Percentiles rank a stretch among this genome's conserved stretches.
These are phyloP conservation scores for Caenorhabditis sp. DNA, from an alignment of 2,888 invertebrate species.

Conservation along the genomic window DNA sequence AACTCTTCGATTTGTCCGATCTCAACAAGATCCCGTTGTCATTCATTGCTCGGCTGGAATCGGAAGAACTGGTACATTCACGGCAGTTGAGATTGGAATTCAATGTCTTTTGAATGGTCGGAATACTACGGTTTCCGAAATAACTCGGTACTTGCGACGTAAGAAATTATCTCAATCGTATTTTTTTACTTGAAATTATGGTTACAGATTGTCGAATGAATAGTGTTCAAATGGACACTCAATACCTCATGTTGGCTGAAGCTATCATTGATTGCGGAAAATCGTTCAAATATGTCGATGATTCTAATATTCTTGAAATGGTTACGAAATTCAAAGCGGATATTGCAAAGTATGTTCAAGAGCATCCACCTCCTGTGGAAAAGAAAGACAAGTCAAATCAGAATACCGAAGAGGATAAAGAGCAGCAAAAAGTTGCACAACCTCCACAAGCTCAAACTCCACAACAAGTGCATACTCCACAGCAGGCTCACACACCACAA, in stretches of 20 bases:
- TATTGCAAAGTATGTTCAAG: slow-evolving; percentile 16
- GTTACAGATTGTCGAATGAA: slow-evolving; percentile 23
- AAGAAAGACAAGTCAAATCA: not conserved
- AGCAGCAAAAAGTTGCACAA: not conserved
- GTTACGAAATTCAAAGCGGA: not conserved
- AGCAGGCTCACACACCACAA: too few species aligned
- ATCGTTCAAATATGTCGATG: slow-evolving; percentile 23
- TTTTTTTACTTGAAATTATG: not conserved
- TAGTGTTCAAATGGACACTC: slow-evolving; percentile 32
- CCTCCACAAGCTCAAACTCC: not conserved
- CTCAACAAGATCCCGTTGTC: slow-evolving; percentile 27
- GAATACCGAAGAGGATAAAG: not conserved
- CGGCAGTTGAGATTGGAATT: slow-evolving; percentile 26
- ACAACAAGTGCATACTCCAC: too few species aligned
- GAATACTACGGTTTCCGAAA: slow-evolving; percentile 1
- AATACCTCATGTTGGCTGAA: slow-evolving; percentile 25
- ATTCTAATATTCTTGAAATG: slow-evolving; percentile 7
- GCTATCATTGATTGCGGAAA: slow-evolving; percentile 26
- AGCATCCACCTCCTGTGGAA: slow-evolving; percentile 20
- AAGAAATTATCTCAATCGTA: too few species aligned
- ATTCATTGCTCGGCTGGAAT: slow-evolving; percentile 63
- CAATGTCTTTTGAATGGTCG: slow-evolving; percentile 26
- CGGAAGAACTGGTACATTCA: slow-evolving; percentile 50
- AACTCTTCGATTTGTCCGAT: slow-evolving; percentile 14
- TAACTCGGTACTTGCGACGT: slow-evolving; percentile 19